phyloP scores from a whole-genome alignment of 2,797 vertebrate genomes.

The Chaunax sp. region DNA sequence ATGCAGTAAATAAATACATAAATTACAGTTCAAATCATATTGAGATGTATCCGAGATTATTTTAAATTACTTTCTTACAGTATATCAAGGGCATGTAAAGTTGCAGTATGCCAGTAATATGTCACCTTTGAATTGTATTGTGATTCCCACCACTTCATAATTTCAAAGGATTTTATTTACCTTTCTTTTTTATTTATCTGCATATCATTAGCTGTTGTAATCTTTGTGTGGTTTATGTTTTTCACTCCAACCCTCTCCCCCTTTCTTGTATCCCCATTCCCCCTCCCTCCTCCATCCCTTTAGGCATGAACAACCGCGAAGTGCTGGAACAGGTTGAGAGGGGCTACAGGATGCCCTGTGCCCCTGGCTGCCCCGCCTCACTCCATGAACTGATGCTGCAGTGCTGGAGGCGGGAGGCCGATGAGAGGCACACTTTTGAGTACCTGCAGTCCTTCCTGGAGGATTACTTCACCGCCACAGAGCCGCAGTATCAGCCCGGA shows the following conservation, averaged over 20 bases:
- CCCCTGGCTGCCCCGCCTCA: slow-evolving; percentile 87
- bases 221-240: neutral
- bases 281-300: slow-evolving; percentile 12
- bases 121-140: neutral
- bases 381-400: slow-evolving; percentile 96
- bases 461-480: slow-evolving; percentile 97
- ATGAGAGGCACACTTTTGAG: slow-evolving; percentile 97
- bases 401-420: slow-evolving; percentile 94
- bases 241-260: neutral
- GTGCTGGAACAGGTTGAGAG: slow-evolving; percentile 96
- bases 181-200: neutral
- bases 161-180: neutral
- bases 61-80: neutral
- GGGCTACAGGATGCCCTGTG: slow-evolving; percentile 94
- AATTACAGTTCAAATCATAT: neutral
- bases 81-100: neutral
- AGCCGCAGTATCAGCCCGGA: slow-evolving; percentile 98
- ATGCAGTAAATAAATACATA: neutral
- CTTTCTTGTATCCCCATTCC: neutral
- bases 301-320: slow-evolving; percentile 98
- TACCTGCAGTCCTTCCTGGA: slow-evolving; percentile 98
- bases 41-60: neutral
- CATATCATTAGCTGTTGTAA: neutral
- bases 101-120: neutral
- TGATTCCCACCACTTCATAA: neutral